These are phyloP conservation scores for Taenioides sp. DNA, from an alignment of 2,797 vertebrate genomes.

Conservation along the genomic window DNA sequence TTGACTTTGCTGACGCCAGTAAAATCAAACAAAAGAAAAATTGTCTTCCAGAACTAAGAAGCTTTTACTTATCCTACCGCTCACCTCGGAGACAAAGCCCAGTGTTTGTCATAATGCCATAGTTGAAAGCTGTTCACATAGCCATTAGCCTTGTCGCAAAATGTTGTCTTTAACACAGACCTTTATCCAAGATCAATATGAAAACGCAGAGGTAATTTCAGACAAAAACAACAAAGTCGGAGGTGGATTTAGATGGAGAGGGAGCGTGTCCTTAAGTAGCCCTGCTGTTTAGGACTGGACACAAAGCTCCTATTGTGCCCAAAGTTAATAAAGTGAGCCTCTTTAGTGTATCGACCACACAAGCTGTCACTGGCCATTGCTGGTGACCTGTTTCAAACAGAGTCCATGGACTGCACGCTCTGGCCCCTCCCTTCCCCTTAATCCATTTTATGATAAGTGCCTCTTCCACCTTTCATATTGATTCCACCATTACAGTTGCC, in stretches of 20 bases:
- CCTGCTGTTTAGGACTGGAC: constrained; percentile 37
- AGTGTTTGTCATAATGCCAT: constrained; percentile 21
- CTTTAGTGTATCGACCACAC: constrained; percentile 57
- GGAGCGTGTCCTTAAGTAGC: constrained; percentile 43
- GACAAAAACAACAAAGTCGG: constrained; percentile 29
- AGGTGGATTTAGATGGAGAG: constrained; percentile 40
- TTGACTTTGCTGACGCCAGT: not conserved
- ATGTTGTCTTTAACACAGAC: constrained; percentile 28
- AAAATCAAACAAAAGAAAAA: not conserved
- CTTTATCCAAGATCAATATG: constrained; percentile 34
- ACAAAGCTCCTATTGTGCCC: constrained; percentile 24
- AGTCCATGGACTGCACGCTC: constrained; percentile 14
- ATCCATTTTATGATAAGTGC: constrained; percentile 78
- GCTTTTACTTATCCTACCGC: not conserved
- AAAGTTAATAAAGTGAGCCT: constrained; percentile 66
- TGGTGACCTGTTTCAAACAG: constrained; percentile 61
- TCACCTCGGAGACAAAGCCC: constrained; percentile 24
- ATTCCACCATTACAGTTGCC: constrained; percentile 70
- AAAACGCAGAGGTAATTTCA: constrained; percentile 18
- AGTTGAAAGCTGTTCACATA: constrained; percentile 31
- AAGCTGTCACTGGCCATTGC: constrained; percentile 59
- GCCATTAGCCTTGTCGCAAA: constrained; percentile 29
- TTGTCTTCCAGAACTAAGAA: not conserved
- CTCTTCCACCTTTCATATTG: constrained; percentile 69
- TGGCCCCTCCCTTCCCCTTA: constrained; percentile 59